These are phyloP conservation scores for Dicyema japonicum DNA, from an alignment of 1,140 invertebrate species.

Conservation along the genomic window DNA sequence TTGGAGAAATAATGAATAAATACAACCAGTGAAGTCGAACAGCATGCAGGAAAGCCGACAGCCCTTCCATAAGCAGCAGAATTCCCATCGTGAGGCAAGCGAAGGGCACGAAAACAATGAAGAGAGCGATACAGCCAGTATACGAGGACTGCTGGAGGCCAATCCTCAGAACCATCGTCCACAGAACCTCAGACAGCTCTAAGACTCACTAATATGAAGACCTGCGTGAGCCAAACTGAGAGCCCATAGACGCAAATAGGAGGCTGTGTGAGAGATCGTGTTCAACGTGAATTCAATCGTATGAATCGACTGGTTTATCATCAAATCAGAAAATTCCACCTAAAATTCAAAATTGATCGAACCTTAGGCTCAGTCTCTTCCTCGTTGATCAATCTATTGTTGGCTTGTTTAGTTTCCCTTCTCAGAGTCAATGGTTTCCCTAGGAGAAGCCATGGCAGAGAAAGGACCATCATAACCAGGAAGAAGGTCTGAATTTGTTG, in stretches of 20 bases:
- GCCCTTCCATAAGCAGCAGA: constrained; percentile 71
- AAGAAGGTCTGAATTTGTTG: constrained; percentile 34
- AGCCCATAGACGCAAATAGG: constrained; percentile 74
- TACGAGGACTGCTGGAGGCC: constrained; percentile 22
- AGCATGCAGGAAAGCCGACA: constrained; percentile 84
- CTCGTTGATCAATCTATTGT: too few relatives aligned
- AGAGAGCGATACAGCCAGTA: constrained; percentile 27
- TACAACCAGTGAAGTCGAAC: constrained; percentile 91
- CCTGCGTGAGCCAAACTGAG: constrained; percentile 64
- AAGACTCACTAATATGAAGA: constrained; percentile 18
- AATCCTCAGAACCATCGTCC: constrained; percentile 60
- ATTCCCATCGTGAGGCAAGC: constrained; percentile 47
- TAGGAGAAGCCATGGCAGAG: constrained; percentile 60
- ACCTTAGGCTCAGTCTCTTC: too few relatives aligned
- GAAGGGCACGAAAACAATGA: constrained; percentile 46
- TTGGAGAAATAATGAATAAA: constrained; percentile 9
- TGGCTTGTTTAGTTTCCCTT: too few relatives aligned
- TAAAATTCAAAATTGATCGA: too few relatives aligned
- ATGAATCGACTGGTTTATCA: constrained; percentile 67
- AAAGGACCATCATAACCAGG: constrained; percentile 36
- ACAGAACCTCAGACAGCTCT: constrained; percentile 87
- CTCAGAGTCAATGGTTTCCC: constrained; percentile 48
- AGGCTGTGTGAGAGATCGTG: constrained; percentile 72
- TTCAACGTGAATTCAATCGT: constrained; percentile 82
- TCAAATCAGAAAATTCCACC: constrained; percentile 52